Percentiles rank a stretch among this genome's conserved stretches.
Conservation (phyloP, 2,888 invertebrate species). For the Parnassius apollo region DNA sequence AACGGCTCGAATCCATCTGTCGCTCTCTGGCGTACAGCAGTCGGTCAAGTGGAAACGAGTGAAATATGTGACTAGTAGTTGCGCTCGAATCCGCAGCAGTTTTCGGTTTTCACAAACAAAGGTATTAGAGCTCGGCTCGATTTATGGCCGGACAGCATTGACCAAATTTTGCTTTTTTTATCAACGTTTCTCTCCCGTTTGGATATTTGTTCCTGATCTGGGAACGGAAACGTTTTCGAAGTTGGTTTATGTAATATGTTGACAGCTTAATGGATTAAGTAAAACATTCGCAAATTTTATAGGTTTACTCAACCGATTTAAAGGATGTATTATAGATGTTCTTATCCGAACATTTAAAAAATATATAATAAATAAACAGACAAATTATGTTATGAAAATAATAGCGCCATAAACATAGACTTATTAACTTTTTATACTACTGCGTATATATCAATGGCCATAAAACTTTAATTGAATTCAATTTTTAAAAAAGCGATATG, state of each 20-base stretch:
- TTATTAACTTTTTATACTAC: too few species aligned
- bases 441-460: too few species aligned
- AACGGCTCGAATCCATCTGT: conserved; percentile 27
- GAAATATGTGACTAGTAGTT: conserved; percentile 57
- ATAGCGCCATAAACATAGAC: too few species aligned
- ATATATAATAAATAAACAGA: too few species aligned
- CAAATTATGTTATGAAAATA: too few species aligned
- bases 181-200: conserved; percentile 24
- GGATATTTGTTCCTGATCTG: conserved; percentile 27
- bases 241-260: conserved; percentile 25
- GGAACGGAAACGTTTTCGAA: conserved; percentile 25
- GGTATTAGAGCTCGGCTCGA: conserved; percentile 69
- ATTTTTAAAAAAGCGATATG: conserved; percentile 24
- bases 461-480: conserved; percentile 7
- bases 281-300: conserved; percentile 11
- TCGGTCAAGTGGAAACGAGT: conserved; percentile 30
- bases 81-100: conserved; percentile 59
- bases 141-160: conserved; percentile 59
- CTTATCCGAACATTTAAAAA: too few species aligned
- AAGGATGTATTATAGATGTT: too few species aligned
- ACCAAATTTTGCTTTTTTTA: conserved; percentile 30
- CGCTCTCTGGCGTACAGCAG: conserved; percentile 30
- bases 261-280: conserved; percentile 24
- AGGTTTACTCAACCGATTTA: neutral
- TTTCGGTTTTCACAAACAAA: conserved; percentile 76